A percentile compares a stretch with the other conserved stretches of the same genome.
Evolutionary conservation across 2,113 vertebrate genomes (phyloP).

Genomic region (Haemorhous mexicanus): DNA sequence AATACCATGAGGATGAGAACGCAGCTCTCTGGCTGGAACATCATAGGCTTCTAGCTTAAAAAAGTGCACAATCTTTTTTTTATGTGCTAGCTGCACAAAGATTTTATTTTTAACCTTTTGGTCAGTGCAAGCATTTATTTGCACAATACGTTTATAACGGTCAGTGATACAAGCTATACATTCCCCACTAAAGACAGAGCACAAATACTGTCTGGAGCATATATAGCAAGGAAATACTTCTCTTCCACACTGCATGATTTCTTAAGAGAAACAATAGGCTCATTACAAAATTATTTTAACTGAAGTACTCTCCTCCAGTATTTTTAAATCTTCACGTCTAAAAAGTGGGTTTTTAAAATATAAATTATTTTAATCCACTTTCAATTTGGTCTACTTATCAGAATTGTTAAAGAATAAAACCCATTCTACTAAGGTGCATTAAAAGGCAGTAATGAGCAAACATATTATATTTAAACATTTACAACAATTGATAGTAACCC

Average conservation of each 20-base stretch:
- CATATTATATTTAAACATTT: not conserved
- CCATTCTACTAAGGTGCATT: not conserved
- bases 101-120: slow-evolving; percentile 24
- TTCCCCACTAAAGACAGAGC: not conserved
- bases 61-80: not conserved
- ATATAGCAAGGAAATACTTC: not conserved
- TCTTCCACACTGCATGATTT: not conserved
- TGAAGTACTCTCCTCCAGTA: not conserved
- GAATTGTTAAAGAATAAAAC: not conserved
- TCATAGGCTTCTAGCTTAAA: not conserved
- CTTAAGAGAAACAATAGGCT: not conserved
- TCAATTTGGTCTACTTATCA: not conserved
- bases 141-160: not conserved
- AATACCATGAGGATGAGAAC: not conserved
- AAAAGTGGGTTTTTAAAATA: not conserved
- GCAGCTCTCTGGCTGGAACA: not conserved
- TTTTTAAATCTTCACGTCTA: not conserved
- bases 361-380: not conserved
- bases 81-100: not conserved
- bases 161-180: not conserved
- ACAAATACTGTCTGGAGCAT: not conserved
- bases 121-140: not conserved
- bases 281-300: not conserved
- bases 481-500: not conserved
- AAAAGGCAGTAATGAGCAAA: not conserved